Evolutionary conservation across 2,113 vertebrate genomes (phyloP).

Genomic region (Xenopus borealis): DNA sequence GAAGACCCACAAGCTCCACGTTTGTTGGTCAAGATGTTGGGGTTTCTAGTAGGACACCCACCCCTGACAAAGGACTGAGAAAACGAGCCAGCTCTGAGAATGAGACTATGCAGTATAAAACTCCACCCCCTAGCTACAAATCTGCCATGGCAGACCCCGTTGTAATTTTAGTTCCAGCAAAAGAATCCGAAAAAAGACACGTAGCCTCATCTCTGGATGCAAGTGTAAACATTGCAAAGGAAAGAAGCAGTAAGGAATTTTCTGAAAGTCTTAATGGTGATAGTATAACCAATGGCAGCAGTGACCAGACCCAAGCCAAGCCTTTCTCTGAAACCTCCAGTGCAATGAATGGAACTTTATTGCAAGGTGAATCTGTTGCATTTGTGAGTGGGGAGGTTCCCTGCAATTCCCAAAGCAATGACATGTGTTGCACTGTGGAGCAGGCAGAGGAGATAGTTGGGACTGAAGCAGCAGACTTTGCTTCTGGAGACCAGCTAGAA

Average conservation of each 20-base stretch:
- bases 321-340: conserved; percentile 48
- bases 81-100: conserved; percentile 82
- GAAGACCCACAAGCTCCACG: conserved; percentile 73
- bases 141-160: conserved; percentile 59
- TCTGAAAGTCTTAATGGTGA: conserved; percentile 51
- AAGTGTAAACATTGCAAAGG: conserved; percentile 65
- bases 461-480: conserved; percentile 80
- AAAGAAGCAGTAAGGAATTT: conserved; percentile 50
- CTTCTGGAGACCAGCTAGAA: conserved; percentile 71
- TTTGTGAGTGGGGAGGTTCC: not conserved
- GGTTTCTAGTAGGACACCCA: conserved; percentile 68
- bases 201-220: conserved; percentile 74
- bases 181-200: conserved; percentile 56
- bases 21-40: conserved; percentile 68
- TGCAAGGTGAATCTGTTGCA: conserved; percentile 50
- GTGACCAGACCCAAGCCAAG: conserved; percentile 22
- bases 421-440: conserved; percentile 82
- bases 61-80: conserved; percentile 79
- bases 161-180: conserved; percentile 38
- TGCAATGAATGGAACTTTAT: conserved; percentile 57
- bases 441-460: conserved; percentile 95
- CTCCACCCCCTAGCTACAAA: conserved; percentile 76
- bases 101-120: conserved; percentile 73
- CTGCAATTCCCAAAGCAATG: not conserved
- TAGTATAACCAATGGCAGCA: conserved; percentile 8